Base-by-base conservation (phyloP, 2,797 vertebrate species). In the Carapus acus region DNA sequence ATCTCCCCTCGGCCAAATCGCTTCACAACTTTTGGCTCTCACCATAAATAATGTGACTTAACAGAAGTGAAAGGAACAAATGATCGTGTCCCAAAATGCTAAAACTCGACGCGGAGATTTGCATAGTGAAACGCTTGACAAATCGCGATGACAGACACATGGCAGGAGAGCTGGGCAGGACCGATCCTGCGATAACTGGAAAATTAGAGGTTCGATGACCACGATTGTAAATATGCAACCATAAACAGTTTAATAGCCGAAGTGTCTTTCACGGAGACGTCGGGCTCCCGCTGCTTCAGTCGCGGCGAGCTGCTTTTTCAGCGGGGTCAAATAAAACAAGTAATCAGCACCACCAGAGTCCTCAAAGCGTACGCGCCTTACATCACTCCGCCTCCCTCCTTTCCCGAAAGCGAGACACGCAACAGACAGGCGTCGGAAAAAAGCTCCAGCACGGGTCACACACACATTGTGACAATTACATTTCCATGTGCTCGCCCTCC, bases 401-500 rank as follows among this genome's bases (percentile, higher is more conserved):
- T 55, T 57, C 39, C 34, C 19, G 60, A n/a, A 56, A 17, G 19
- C 40, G 8, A 43, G 16, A 47, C 56, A 45, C 41, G 55, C 64
- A 65, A 66, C 54, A 67, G 62, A 62, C 38, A n/a, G 38, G 29
- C 33, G 45, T 27, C 74, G 76, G 64, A 80, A 77, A n/a, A 74
- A 49, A 56, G 48, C 49, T 55, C 46, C 54, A 59, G 65, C 54
- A 60, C n/a, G 62, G 62, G 69, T 74, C 70, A 71, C 58, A 70
- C 62, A 74, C 47, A n/a, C n/a, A 68, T 39, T 53, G 54, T 68
- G 72, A 71, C 73, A 74, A 68, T 62, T 73, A 80, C 63, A 77
- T 80, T 80, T 73, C 79, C 73, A 77, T 69, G 58, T 78, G 72
- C 73, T 63, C 47, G 53, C 51, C 58, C 63, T 65, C 58, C 42